A percentile compares a stretch with the other conserved stretches of the same genome.
Evolutionary conservation across 2,113 vertebrate genomes (phyloP).

Genomic region (Grus americana): DNA sequence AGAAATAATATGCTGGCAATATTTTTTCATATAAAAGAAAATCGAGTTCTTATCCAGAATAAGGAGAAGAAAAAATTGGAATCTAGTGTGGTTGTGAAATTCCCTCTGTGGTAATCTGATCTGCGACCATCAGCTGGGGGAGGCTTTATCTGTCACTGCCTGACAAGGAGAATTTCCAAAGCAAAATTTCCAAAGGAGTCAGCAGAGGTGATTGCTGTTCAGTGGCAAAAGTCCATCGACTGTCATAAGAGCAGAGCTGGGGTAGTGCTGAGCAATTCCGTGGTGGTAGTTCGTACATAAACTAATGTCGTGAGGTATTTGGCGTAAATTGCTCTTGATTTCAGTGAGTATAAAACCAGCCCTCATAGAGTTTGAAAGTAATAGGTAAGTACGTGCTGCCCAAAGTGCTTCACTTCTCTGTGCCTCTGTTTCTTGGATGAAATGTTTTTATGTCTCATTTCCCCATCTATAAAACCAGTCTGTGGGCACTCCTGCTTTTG

Average conservation of each 20-base stretch:
- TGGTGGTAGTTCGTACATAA: not conserved
- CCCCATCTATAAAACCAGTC: not conserved
- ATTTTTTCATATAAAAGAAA: conserved; percentile 47
- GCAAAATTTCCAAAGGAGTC: not conserved
- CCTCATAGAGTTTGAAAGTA: not conserved
- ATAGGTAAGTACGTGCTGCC: not conserved
- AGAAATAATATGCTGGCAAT: not conserved
- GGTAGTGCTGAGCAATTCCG: not conserved
- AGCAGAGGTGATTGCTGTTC: not conserved
- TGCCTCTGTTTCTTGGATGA: not conserved
- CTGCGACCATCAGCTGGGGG: not conserved
- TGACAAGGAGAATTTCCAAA: not conserved
- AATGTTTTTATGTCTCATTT: not conserved
- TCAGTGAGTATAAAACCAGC: not conserved
- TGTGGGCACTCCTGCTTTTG: not conserved
- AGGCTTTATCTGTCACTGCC: conserved; percentile 5
- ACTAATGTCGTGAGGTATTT: not conserved
- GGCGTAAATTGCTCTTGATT: not conserved
- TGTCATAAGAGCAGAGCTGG: not conserved
- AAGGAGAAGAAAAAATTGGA: not conserved
- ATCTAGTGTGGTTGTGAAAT: conserved; percentile 3
- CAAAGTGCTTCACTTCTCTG: not conserved
- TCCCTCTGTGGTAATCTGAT: not conserved
- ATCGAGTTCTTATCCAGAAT: conserved; percentile 16
- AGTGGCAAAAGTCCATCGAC: accelerated